Evolutionary conservation across 1,140 invertebrate genomes (phyloP), one percentile per base, ranked within the genome.

Genomic region (Sycophaga agraensis): DNA sequence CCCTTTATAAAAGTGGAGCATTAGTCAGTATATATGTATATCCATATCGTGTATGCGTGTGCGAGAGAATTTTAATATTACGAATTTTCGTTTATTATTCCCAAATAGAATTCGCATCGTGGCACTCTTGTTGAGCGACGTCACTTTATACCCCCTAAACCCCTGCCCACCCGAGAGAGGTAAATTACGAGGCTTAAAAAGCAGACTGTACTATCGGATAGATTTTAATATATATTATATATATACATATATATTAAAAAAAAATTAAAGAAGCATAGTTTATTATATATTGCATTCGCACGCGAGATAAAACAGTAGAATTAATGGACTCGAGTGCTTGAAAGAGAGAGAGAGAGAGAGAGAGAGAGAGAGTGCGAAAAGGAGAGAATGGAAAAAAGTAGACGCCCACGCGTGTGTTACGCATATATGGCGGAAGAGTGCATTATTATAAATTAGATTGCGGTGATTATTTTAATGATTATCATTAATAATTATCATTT

Each of bases 151-250:
- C n/a, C 31, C 28, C 34, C 22, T 2, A 37, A 46, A 48, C 22
- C 24, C 51, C 24, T 7, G 19, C 51, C 22, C 56, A 63, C 59
- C 59, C 55, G 43, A 71, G 59, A 71, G 66, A 65, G 59, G 59
- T 68, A 55, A 74, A 72, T 75, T 72, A 78, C 69, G 77, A 79
- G 77, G 77, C 77, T 79, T 79, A 76, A 73, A 76, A 77, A 78
- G 75, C 76, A 78, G 76, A 79, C 77, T 79, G 77, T 78, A 77
- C 74, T 77, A 78, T 76, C 66, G 66, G 70, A 77, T 78, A 77
- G 69, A 77, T 72, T 73, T 76, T 76, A 76, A 73, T 73, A 77
- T 75, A 75, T 75, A 70, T 68, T 60, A 68, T 63, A 59, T 46
- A 24, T 12, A 21, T 11, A 49, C 4, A 9, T 6, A 19, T 11